Evolutionary conservation across 92 coral and sea anemone genomes (phyloP), one percentile per base, ranked within the genome.

Genomic region (Heteractis magnifica): DNA sequence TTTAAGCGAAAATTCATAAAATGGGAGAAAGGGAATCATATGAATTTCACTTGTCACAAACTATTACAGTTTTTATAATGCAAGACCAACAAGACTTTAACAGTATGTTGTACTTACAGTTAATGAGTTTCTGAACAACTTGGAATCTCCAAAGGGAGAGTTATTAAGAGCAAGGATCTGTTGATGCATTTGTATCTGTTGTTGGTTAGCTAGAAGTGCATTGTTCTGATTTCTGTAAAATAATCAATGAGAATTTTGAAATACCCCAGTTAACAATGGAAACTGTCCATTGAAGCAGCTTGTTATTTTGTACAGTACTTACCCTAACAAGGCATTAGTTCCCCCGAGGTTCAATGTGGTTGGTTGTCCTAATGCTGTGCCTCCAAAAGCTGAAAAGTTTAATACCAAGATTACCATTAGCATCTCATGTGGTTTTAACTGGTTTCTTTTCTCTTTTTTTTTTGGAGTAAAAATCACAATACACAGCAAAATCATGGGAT

Each of bases 61-160:
- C n/a, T n/a, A n/a, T n/a, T n/a, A n/a, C n/a, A n/a, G n/a, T n/a
- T n/a, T n/a, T n/a, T n/a, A 34, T 34, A 34, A 34, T 34, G 44
- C 44, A 0, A 34, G 16, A 8, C 48, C n/a, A 50, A 77, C 3
- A 13, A 65, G 52, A 59, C 16, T 59, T 59, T 23, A 65, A 34
- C 20, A 16, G n/a, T 10, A 49, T 19, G 3, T 14, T 6, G 52
- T n/a, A 81, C 92, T 90, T 86, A 95, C 98, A 82, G 90, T 80
- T 77, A 97, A 84, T 15, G 98, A 91, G 77, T 97, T 97, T 80
- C 99, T 90, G 82, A 97, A 97, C 6, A 97, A 88, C 49, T 98
- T 98, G 13, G 99, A 97, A 80, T 97, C 98, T 13, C 99, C 99
- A 92, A 97, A 97, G 21, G 99, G 99, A 11, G 99, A 97, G 83